A percentile compares a stretch with the other conserved stretches of the same genome.
Conservation (phyloP, 2,797 vertebrate species). For the Huso huso region DNA sequence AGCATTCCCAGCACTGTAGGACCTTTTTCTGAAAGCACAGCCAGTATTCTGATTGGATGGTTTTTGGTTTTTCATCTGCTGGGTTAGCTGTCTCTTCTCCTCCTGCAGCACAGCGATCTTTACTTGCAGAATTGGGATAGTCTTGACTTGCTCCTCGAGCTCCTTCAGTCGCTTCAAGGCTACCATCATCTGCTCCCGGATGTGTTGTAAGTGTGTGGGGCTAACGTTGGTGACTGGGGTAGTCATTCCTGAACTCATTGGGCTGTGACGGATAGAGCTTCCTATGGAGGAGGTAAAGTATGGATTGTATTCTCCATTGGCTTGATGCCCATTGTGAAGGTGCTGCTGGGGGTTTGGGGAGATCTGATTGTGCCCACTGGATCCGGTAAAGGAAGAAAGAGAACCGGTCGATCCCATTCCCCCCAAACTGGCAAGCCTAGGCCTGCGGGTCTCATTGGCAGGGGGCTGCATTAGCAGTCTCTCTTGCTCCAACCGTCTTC, state of each 20-base stretch:
- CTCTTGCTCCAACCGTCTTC: conserved; percentile 86
- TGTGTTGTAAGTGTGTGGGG: conserved; percentile 87
- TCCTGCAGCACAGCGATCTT: conserved; percentile 96
- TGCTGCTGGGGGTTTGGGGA: conserved; percentile 55
- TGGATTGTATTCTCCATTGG: conserved; percentile 68
- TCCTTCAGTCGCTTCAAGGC: conserved; percentile 88
- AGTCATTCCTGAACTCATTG: conserved; percentile 86
- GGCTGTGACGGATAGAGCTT: conserved; percentile 90
- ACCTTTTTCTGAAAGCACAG: conserved; percentile 74
- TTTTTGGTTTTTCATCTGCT: conserved; percentile 76
- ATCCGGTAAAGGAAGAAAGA: conserved; percentile 74
- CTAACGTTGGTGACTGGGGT: conserved; percentile 90
- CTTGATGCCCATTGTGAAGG: conserved; percentile 71
- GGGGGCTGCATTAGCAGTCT: conserved; percentile 72
- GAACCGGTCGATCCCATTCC: conserved; percentile 87
- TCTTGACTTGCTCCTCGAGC: conserved; percentile 88
- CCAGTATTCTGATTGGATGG: conserved; percentile 44
- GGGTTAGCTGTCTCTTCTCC: conserved; percentile 82
- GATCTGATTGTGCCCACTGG: conserved; percentile 58
- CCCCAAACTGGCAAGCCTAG: conserved; percentile 89
- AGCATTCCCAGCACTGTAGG: conserved; percentile 86
- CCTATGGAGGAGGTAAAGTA: conserved; percentile 77
- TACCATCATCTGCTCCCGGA: conserved; percentile 94
- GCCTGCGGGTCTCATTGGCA: conserved; percentile 67
- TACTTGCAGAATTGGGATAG: conserved; percentile 92